Evolutionary conservation across 2,797 vertebrate species (phyloP), one percentile per base, ranked within the genome.

Genomic region (Pseudopleuronectes americanus): DNA sequence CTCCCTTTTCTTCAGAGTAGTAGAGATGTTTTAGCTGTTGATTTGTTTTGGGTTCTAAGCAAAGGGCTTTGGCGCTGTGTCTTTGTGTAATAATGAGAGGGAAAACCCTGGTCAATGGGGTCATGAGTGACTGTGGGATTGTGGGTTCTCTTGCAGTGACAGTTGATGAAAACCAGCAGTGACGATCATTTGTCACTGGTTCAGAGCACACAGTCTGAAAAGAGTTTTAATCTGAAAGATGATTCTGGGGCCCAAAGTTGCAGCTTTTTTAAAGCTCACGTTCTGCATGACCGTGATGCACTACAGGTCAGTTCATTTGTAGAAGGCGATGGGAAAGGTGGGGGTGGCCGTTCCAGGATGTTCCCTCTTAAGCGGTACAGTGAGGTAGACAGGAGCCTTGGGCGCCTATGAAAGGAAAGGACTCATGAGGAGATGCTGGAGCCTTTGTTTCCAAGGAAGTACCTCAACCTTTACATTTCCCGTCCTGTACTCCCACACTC

Each of bases 361-460:
- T 91, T 90, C 80, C 87, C 90, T 90, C 59, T 93, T 82, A 84
- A 89, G 87, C 76, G 0, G 49, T 62, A 74, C 82, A 83, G 88
- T 84, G 83, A 93, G 88, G 83, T 70, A 71, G 72, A 86, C 80
- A 76, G 81, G 78, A 89, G 84, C 77, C 80, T 49, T 13, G 47
- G 79, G 80, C 64, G 83, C 79, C 83, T 86, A 84, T 85, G 83
- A 91, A 92, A 89, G 89, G 85, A 92, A 94, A 84, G 79, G 78
- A 68, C 81, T 81, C 65, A 77, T 68, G 80, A 68, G 72, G 80
- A 80, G 85, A 77, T 79, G 77, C 54, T 65, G 76, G 71, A 78
- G 82, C 87, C 87, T 93, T 92, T 93, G 90, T 94, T 93, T 90
- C 77, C 71, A 85, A 87, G 88, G 87, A 89, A 77, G 80, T 73